phyloP scores from a whole-genome alignment of 2,888 invertebrate species.

The Eupsilia transversa region DNA sequence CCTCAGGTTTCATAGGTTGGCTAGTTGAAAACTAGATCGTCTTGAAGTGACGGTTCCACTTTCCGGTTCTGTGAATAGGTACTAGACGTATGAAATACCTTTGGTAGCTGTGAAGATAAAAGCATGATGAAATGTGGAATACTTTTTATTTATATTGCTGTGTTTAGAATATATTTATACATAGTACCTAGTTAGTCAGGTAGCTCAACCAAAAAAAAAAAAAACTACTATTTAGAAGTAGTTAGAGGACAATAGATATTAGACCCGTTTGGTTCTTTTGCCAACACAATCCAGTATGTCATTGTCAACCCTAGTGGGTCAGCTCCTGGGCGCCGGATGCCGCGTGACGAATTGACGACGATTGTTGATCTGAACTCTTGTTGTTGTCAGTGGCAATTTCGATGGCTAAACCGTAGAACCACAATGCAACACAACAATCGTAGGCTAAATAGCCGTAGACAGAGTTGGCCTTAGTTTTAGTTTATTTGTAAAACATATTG shows the following conservation, averaged over 20 bases:
- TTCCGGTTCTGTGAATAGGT: slow-evolving; percentile 49
- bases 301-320: slow-evolving; percentile 1
- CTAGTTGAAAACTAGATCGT: slow-evolving; percentile 44
- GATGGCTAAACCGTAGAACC: not conserved
- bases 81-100: slow-evolving; percentile 23
- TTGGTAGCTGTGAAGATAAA: slow-evolving; percentile 1
- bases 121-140: not conserved
- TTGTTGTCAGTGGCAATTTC: not conserved
- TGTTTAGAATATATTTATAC: not conserved
- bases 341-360: not conserved
- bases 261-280: not conserved
- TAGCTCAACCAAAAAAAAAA: not conserved
- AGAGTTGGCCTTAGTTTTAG: not conserved
- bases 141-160: not conserved
- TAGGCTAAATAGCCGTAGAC: not conserved
- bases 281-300: not conserved
- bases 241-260: not conserved
- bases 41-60: slow-evolving; percentile 41
- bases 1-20: slow-evolving; percentile 29
- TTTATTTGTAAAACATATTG: not conserved
- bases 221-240: not conserved
- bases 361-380: slow-evolving; percentile 12
- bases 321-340: not conserved
- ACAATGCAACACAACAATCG: too few species aligned
- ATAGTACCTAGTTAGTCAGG: not conserved